phyloP scores from a whole-genome alignment of 2,888 invertebrate genomes.

The Kryphioiulus occultus region DNA sequence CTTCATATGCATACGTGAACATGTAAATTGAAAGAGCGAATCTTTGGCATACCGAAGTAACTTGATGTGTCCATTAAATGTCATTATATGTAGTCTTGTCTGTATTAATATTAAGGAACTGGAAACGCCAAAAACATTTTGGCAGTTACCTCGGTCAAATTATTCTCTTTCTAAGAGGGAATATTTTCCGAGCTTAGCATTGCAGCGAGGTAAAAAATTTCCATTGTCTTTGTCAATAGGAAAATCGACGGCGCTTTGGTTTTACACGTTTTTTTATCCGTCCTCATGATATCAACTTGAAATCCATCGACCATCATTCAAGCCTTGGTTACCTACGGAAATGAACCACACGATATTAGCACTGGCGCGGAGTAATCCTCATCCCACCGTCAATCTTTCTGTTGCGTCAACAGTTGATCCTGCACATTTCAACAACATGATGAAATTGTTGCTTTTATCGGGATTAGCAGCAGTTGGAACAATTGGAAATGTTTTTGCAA shows the following conservation, averaged over 20 bases:
- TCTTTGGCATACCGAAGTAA: too few species aligned
- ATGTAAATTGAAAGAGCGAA: too few species aligned
- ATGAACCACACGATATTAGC: constrained; percentile 37
- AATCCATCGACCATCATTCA: neutral
- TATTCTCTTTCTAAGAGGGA: too few species aligned
- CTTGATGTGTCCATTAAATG: too few species aligned
- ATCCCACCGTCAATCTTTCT: constrained; percentile 26
- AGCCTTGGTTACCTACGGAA: neutral
- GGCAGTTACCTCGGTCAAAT: too few species aligned
- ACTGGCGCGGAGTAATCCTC: constrained; percentile 33
- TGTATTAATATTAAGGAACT: too few species aligned
- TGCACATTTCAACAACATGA: constrained; percentile 50
- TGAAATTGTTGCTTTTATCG: constrained; percentile 69
- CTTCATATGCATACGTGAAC: too few species aligned
- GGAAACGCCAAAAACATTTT: too few species aligned
- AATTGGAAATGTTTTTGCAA: constrained; percentile 79
- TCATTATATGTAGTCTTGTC: too few species aligned
- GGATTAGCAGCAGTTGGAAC: constrained; percentile 73
- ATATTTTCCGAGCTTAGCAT: too few species aligned
- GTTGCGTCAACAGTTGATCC: constrained; percentile 40
- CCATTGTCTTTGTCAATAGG: constrained; percentile 4
- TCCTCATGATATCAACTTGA: neutral
- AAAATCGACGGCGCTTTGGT: neutral
- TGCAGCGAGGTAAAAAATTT: neutral
- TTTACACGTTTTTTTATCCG: neutral